Evolutionary conservation across 1,140 invertebrate species (phyloP).

Genomic region (Oscheius sp.): DNA sequence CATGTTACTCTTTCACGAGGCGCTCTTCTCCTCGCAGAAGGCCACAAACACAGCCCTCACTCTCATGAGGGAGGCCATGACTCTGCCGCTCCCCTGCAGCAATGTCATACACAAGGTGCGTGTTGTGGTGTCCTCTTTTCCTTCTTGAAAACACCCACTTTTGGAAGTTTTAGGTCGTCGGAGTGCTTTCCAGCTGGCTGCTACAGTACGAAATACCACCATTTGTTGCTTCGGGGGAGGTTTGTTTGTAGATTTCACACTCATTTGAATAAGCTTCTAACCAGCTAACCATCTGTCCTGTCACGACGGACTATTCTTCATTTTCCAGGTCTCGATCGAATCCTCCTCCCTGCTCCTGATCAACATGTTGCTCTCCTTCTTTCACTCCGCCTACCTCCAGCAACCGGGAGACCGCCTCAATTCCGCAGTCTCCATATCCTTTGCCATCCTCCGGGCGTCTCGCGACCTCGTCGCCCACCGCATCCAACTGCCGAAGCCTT

Average conservation of each 20-base stretch:
- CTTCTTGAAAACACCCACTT: background rate
- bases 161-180: slow-evolving; percentile 25
- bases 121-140: background rate
- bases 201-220: slow-evolving; percentile 55
- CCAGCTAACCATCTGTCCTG: no score
- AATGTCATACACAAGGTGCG: slow-evolving; percentile 57
- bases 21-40: slow-evolving; percentile 40
- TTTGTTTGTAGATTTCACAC: no score
- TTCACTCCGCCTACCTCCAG: slow-evolving; percentile 50
- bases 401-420: slow-evolving; percentile 47
- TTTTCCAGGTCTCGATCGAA: slow-evolving; percentile 47
- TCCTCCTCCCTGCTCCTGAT: slow-evolving; percentile 47
- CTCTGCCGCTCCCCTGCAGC: slow-evolving; percentile 51
- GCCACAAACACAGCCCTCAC: slow-evolving; percentile 53
- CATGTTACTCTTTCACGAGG: slow-evolving; percentile 44
- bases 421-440: slow-evolving; percentile 30
- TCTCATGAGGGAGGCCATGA: slow-evolving; percentile 55
- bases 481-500: slow-evolving; percentile 48
- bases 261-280: no score
- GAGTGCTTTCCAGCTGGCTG: slow-evolving; percentile 52
- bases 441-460: slow-evolving; percentile 35
- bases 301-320: no score
- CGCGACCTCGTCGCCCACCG: slow-evolving; percentile 41
- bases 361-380: slow-evolving; percentile 50
- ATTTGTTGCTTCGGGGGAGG: slow-evolving; percentile 46